These are phyloP conservation scores for Cheirogaleus major DNA, from an alignment of 2,797 vertebrate species.

Conservation along the genomic window DNA sequence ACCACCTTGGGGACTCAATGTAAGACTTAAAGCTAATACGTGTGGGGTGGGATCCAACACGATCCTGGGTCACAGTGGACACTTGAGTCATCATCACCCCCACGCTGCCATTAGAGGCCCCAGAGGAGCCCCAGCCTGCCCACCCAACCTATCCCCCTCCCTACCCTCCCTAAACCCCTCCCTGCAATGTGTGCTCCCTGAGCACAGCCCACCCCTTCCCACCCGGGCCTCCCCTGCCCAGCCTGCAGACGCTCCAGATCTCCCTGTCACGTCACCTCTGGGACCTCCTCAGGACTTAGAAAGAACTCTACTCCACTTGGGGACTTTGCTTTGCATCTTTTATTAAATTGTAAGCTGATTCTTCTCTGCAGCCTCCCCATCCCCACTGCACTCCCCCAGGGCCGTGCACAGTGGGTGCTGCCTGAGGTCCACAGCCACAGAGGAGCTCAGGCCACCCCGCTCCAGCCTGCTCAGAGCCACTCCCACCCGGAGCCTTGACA, in stretches of 20 bases:
- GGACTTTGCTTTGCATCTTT: background rate
- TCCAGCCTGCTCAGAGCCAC: background rate
- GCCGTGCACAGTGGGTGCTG: background rate
- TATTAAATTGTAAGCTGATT: background rate
- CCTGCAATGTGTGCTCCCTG: background rate
- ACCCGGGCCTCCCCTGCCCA: accelerated
- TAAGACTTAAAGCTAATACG: background rate
- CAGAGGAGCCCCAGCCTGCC: background rate
- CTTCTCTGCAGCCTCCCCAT: background rate
- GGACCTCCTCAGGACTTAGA: background rate
- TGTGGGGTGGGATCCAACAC: background rate
- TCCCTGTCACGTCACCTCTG: background rate
- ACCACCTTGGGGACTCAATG: background rate
- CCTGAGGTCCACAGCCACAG: background rate
- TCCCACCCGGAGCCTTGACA: background rate
- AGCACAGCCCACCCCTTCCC: background rate
- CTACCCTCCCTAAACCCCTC: background rate
- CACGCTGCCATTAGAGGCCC: background rate
- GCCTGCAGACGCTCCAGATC: background rate
- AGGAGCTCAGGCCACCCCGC: background rate
- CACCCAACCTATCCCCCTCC: background rate
- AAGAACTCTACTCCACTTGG: background rate
- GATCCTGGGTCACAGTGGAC: background rate
- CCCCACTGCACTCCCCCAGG: background rate
- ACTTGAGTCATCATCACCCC: background rate